Evolutionary conservation across 2,113 vertebrate genomes (phyloP).

Genomic region (Triplophysa rosa): DNA sequence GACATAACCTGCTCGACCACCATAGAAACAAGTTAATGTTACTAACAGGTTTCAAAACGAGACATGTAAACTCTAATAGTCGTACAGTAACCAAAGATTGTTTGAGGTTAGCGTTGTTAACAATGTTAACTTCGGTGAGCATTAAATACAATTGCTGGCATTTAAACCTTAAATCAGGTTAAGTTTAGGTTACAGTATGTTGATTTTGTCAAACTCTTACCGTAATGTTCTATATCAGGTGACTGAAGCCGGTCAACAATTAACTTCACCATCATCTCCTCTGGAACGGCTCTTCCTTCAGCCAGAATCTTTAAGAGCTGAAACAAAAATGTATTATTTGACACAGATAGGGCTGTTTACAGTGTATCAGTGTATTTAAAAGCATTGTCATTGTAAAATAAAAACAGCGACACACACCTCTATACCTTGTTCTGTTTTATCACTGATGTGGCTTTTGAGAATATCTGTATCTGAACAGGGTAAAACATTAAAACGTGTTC

Average conservation of each 20-base stretch:
- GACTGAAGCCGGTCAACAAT: conserved; percentile 82
- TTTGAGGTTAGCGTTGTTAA: no score
- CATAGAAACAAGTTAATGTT: no score
- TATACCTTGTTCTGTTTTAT: conserved; percentile 74
- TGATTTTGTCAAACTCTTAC: conserved; percentile 64
- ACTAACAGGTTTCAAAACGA: background rate
- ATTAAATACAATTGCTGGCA: background rate
- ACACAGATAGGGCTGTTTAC: background rate
- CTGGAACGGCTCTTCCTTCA: conserved; percentile 79
- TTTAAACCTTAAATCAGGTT: background rate
- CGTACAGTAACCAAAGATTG: background rate
- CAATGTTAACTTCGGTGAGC: no score
- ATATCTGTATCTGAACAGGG: conserved; percentile 80
- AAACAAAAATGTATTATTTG: conserved; percentile 27
- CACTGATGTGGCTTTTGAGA: conserved; percentile 75
- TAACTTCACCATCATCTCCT: conserved; percentile 80
- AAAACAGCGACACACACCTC: conserved; percentile 72
- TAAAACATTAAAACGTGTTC: conserved; percentile 8
- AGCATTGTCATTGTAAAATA: background rate
- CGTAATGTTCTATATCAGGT: conserved; percentile 84
- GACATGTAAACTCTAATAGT: background rate
- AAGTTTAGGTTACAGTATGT: background rate
- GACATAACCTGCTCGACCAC: conserved; percentile 82
- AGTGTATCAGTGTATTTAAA: background rate
- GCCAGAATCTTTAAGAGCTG: conserved; percentile 78